Evolutionary conservation across 2,888 invertebrate species (phyloP).

Genomic region (Thecocarcelia acutangulata): DNA sequence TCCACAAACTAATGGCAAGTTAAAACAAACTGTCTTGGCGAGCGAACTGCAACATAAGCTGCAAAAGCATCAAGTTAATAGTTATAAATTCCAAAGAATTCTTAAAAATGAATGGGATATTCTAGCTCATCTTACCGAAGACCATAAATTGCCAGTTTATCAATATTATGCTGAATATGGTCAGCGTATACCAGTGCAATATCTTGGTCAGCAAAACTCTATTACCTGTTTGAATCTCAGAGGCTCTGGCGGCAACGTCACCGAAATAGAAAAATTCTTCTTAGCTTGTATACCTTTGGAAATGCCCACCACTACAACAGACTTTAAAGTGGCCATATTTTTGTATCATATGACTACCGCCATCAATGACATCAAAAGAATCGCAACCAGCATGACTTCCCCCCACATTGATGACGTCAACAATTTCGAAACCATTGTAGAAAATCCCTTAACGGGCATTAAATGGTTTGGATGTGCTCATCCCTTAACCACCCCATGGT

Average conservation of each 20-base stretch:
- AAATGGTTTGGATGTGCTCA: slow-evolving; percentile 78
- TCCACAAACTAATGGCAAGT: slow-evolving; percentile 22
- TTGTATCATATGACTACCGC: slow-evolving; percentile 75
- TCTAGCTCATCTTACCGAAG: slow-evolving; percentile 76
- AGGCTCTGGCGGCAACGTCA: not conserved
- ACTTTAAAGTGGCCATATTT: slow-evolving; percentile 75
- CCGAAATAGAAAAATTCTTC: slow-evolving; percentile 74
- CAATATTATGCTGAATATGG: slow-evolving; percentile 77
- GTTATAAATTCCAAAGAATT: slow-evolving; percentile 44
- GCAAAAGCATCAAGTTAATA: slow-evolving; percentile 22
- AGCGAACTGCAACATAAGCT: slow-evolving; percentile 21
- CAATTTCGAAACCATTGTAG: slow-evolving; percentile 77
- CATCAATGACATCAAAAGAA: slow-evolving; percentile 4
- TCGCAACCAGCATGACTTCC: not conserved
- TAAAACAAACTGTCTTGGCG: slow-evolving; percentile 21
- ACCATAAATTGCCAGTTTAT: slow-evolving; percentile 75
- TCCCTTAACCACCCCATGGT: slow-evolving; percentile 76
- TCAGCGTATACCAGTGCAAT: slow-evolving; percentile 43
- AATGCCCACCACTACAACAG: slow-evolving; percentile 4
- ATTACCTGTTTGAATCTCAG: slow-evolving; percentile 68
- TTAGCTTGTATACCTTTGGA: slow-evolving; percentile 73
- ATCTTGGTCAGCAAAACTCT: slow-evolving; percentile 66
- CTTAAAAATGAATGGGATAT: slow-evolving; percentile 74
- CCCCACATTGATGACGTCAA: slow-evolving; percentile 68
- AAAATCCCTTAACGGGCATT: slow-evolving; percentile 74